Base-by-base conservation (phyloP, 2,888 invertebrate species). In the Parasteatoda lunata region DNA sequence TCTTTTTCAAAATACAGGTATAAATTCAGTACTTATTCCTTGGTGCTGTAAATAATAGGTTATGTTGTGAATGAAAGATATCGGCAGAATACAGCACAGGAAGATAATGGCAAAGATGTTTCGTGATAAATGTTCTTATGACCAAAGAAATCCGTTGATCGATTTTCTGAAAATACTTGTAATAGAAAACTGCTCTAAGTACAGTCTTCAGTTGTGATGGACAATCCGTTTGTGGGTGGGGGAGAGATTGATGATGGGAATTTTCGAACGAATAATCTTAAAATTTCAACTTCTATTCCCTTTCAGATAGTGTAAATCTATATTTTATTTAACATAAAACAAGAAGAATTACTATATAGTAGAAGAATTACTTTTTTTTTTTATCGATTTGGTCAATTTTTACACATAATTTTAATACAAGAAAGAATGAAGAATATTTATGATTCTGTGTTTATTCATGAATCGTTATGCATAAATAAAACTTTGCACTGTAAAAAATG, bases 171-270 rank as follows among this genome's bases (percentile, higher is more conserved):
- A 72, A 77, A 84, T 77, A 84, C 72, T 77, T 84, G 77, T 77
- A 84, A 84, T 84, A 84, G 83, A 84, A 77, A 77, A 84, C 84
- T 84, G 8, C 72, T 78, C 73, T 78, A 84, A 78, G 78, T 84
- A 68, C 78, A 84, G 77, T 77, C 51, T 84, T 77, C 71, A 77
- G 68, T 69, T 9, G 45, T 59, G 73, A 69, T 69, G 78, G 84
- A 79, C 64, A 59, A 69, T 78, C 79, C 78, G 75, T 78, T 73
- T 75, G 73, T 52, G 75, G 64, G 30, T 68, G 72, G 69, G 64
- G 59, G 47, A 71, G 77, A 68, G 77, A 84, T 78, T 78, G 68
- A 84, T 84, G 83, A 68, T 84, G 51, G 65, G 15, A 45, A 47
- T 3, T 30, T 15, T 64, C 51, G 51, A 47, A 65, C 76, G 49